Evolutionary conservation across 2,797 vertebrate species (phyloP).

Genomic region (Microcaecilia unicolor): DNA sequence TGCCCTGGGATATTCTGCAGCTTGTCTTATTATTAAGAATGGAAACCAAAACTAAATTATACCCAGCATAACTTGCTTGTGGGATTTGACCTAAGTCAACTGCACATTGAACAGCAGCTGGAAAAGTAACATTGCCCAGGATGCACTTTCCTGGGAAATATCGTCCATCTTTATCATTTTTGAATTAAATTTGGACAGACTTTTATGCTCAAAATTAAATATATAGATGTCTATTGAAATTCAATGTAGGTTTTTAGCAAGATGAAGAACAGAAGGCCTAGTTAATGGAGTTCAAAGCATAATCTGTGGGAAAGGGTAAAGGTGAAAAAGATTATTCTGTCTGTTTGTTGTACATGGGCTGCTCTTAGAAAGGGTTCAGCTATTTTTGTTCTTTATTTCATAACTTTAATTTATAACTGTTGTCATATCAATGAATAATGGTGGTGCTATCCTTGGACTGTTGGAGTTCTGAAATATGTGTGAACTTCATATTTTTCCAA

Average conservation of each 20-base stretch:
- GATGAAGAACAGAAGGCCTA: background rate
- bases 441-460: background rate
- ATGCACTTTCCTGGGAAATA: background rate
- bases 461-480: background rate
- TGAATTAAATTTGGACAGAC: background rate
- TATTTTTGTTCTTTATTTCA: background rate
- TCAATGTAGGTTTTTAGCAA: background rate
- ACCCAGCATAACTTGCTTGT: background rate
- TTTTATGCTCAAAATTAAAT: slow-evolving; percentile 1
- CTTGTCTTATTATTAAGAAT: background rate
- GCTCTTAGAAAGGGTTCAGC: background rate
- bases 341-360: background rate
- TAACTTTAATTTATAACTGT: background rate
- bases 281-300: slow-evolving; percentile 2
- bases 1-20: background rate
- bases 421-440: background rate
- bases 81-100: background rate
- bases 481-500: background rate
- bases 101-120: background rate
- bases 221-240: background rate
- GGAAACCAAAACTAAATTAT: background rate
- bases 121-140: background rate
- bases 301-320: slow-evolving; percentile 5
- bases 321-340: slow-evolving; percentile 1
- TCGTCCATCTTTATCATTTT: background rate